phyloP scores from a whole-genome alignment of 2,888 invertebrate species.

The Tromatobia lineatoria region DNA sequence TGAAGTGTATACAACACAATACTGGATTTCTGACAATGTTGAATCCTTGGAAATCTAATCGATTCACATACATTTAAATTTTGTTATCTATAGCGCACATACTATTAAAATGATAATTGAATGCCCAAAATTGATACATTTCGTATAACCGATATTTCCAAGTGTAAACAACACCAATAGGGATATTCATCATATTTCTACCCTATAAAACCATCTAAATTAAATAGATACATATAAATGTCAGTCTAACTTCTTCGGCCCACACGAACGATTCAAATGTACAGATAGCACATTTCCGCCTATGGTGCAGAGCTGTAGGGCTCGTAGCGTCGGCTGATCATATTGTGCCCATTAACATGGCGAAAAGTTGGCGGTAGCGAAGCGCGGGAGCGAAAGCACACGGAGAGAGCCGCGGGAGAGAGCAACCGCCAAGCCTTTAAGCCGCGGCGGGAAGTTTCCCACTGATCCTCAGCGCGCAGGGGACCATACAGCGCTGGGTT shows the following conservation, averaged over 20 bases:
- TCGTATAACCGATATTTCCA: too few species aligned
- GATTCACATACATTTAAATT: slow-evolving; percentile 12
- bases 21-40: neutral
- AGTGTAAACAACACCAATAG: too few species aligned
- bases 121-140: too few species aligned
- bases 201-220: too few species aligned
- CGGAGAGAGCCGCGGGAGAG: slow-evolving; percentile 74
- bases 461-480: slow-evolving; percentile 82
- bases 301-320: slow-evolving; percentile 38
- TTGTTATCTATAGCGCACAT: too few species aligned
- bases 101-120: too few species aligned
- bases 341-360: slow-evolving; percentile 84
- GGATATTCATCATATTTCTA: too few species aligned
- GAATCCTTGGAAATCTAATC: slow-evolving; percentile 12
- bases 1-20: neutral
- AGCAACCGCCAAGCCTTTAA: slow-evolving; percentile 85
- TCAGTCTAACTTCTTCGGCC: neutral
- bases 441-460: slow-evolving; percentile 85
- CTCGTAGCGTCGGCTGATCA: slow-evolving; percentile 75
- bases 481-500: slow-evolving; percentile 54
- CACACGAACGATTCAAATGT: neutral
- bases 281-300: slow-evolving; percentile 10
- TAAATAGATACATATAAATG: too few species aligned
- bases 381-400: slow-evolving; percentile 72
- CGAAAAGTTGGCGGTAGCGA: slow-evolving; percentile 81